phyloP scores from a whole-genome alignment of 2,113 vertebrate genomes.

The Sapayoa aenigma region DNA sequence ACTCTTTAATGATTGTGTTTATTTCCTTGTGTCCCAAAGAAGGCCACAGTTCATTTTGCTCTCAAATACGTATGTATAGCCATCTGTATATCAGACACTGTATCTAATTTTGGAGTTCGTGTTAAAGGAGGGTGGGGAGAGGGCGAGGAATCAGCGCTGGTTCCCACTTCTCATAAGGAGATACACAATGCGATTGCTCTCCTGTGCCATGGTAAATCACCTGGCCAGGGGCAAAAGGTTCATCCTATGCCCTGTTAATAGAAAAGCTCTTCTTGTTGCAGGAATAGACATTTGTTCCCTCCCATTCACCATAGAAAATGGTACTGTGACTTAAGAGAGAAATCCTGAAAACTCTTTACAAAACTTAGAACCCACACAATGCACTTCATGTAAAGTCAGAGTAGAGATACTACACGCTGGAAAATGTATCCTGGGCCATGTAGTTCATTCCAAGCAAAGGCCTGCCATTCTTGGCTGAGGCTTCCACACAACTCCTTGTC shows the following conservation, averaged over 20 bases:
- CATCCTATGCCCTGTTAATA: background rate
- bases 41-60: constrained; percentile 47
- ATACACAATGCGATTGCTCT: background rate
- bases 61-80: fast-evolving
- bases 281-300: background rate
- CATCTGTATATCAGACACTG: background rate
- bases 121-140: fast-evolving
- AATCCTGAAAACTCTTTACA: background rate
- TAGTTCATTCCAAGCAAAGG: background rate
- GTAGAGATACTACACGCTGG: background rate
- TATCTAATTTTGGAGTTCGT: background rate
- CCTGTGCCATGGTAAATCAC: background rate
- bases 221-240: background rate
- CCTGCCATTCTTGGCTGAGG: background rate
- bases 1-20: constrained; percentile 64
- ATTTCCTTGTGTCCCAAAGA: constrained; percentile 39
- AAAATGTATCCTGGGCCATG: background rate
- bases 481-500: constrained; percentile 19
- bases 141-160: background rate
- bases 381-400: background rate
- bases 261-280: background rate
- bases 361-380: background rate
- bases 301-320: background rate
- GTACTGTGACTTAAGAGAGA: background rate
- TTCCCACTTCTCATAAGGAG: background rate